Evolutionary conservation across 2,797 vertebrate species (phyloP), one percentile per base, ranked within the genome.

Genomic region (Zalophus californianus): DNA sequence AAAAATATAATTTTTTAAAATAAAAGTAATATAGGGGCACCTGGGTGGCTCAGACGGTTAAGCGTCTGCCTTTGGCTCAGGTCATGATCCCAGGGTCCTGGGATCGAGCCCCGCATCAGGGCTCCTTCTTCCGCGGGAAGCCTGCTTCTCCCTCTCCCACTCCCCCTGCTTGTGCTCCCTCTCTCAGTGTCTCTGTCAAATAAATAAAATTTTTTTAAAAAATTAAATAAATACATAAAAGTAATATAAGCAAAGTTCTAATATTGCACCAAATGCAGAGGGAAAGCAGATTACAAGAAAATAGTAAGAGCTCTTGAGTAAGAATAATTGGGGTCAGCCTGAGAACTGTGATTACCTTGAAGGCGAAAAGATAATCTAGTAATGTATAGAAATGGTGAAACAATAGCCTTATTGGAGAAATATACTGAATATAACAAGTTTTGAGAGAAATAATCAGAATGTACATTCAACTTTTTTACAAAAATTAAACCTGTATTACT

Each of bases 211-310:
- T 7, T 44, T 44, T 8, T 38, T 38, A 44, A 44, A 44, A 44
- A 44, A 41, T 41, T 44, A 44, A 44, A 44, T 44, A 9, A 44
- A 44, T 50, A 10, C 86, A 88, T 56, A 70, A 92, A 90, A 11
- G 8, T 68, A 70, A 68, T 54, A 82, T n/a, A 41, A 80, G 86
- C 38, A 86, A 91, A 95, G 18, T 97, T 94, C 4, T 5, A 95
- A 82, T 66, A 83, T 0, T 48, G 7, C 13, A 96, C 13, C 32
- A 96, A 92, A 93, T 58, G 29, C 25, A 96, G 27, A 78, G 5
- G 23, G 32, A 85, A 94, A 77, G 68, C 12, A 3, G 93, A 48
- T 50, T 68, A 79, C 0, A 75, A 54, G 82, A 23, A 92, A 94
- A 87, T n/a, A 77, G 41, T 68, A 91, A 56, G 58, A 94, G 68